Base-by-base conservation (phyloP, 2,797 vertebrate genomes). In the Ataeniobius toweri region DNA sequence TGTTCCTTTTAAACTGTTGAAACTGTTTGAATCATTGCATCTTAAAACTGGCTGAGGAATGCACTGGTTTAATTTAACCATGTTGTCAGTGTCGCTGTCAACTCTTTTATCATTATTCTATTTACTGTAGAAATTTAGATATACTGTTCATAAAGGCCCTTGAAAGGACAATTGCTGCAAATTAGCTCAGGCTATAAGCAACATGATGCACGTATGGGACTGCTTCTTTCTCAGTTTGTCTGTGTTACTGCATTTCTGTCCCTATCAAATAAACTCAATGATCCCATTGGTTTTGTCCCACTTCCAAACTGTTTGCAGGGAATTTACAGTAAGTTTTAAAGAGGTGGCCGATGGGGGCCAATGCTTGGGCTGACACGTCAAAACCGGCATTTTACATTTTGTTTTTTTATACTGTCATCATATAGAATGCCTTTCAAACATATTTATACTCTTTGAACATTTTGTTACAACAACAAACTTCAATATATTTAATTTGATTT, bases 21-120 rank as follows among this genome's bases (percentile, higher is more conserved):
- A 36, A 36, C 36, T 36, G 36, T 36, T 36, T 36, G 36, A 39
- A 26, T 48, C 8, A 0, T 68, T 26, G 0, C 16, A 24, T 0
- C 61, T 79, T 53, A 24, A 1, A 8, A 65, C 20, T 41, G 5
- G 3, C 20, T 24, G 20, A 41, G 36, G 63, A 46, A 26, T 69
- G 39, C 67, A 16, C 22, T 46, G 13, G 41, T 7, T 46, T 68
- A 13, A n/a, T 67, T 13, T 51, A 16, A 51, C 14, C 13, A 51
- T 51, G 14, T 14, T 51, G 36, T 4, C 4, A 36, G 36, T 36
- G 4, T 36, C 3, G 36, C 36, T 36, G 36, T 36, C 36, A 36
- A 36, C 36, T 36, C 36, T 36, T 36, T 36, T 36, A 36, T 36
- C 36, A 36, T 36, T 36, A 36, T 36, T 36, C 36, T 36, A 36